Evolutionary conservation across 2,113 vertebrate genomes (phyloP).

Genomic region (Sitta europaea): DNA sequence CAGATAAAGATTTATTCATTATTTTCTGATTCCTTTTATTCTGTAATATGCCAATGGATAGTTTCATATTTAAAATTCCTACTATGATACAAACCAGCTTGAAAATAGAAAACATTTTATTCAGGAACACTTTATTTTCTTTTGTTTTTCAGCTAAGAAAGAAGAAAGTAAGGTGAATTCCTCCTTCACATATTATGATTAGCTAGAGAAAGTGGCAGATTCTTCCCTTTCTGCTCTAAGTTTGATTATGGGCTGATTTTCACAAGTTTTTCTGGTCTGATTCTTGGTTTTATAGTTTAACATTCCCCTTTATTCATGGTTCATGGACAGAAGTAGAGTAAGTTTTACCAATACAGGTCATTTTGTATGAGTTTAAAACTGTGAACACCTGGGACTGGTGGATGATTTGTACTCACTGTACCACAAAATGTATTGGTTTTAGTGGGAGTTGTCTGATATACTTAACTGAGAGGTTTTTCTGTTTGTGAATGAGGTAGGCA

Average conservation of each 20-base stretch:
- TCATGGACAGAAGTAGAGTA: not conserved
- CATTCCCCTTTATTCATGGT: not conserved
- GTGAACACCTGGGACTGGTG: not conserved
- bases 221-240: not conserved
- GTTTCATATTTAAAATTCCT: not conserved
- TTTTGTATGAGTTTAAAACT: not conserved
- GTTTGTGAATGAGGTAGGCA: not conserved
- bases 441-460: not conserved
- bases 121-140: not conserved
- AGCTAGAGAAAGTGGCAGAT: not conserved
- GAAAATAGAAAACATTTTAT: not conserved
- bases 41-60: not conserved
- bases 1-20: not conserved
- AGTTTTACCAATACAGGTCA: not conserved
- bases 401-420: not conserved
- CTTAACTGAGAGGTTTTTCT: not conserved
- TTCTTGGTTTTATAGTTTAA: not conserved
- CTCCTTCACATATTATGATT: not conserved
- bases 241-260: not conserved
- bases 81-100: not conserved
- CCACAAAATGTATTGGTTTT: not conserved
- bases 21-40: not conserved
- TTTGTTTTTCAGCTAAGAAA: not conserved
- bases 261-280: not conserved
- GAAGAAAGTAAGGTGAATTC: not conserved